Conservation (phyloP, 2,888 invertebrate genomes). For the Calameuta filiformis region DNA sequence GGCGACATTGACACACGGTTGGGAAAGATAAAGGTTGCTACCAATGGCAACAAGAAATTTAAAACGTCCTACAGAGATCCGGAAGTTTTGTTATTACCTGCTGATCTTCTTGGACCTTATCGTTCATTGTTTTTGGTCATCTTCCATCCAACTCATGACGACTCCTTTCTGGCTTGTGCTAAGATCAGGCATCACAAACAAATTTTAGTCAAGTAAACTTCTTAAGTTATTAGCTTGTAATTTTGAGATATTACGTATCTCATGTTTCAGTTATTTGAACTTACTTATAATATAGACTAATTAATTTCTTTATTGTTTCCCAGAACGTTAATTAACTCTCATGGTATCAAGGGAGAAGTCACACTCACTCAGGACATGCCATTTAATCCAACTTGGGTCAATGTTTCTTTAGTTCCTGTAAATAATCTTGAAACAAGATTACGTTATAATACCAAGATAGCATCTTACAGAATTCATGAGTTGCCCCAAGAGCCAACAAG, state of each 20-base stretch:
- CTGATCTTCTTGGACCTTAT: slow-evolving; percentile 80
- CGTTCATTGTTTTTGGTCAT: slow-evolving; percentile 84
- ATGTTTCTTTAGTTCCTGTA: slow-evolving; percentile 76
- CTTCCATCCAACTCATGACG: slow-evolving; percentile 80
- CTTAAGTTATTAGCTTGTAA: not conserved
- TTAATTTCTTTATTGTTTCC: slow-evolving; percentile 32
- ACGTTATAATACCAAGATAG: slow-evolving; percentile 79
- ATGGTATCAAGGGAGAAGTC: slow-evolving; percentile 84
- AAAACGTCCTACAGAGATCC: slow-evolving; percentile 78
- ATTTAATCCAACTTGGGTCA: slow-evolving; percentile 85
- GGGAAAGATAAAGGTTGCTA: slow-evolving; percentile 80
- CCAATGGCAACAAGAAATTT: slow-evolving; percentile 70
- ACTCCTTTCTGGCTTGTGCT: slow-evolving; percentile 85
- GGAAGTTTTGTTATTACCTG: slow-evolving; percentile 76
- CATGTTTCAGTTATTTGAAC: not conserved
- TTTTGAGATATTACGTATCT: not conserved
- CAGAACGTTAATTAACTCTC: slow-evolving; percentile 79
- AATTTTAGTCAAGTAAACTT: slow-evolving; percentile 76
- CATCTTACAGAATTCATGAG: slow-evolving; percentile 78
- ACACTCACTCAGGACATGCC: slow-evolving; percentile 83
- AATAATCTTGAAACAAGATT: slow-evolving; percentile 77
- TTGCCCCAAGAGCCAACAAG: slow-evolving; percentile 74
- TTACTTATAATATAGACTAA: slow-evolving; percentile 5
- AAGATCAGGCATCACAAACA: slow-evolving; percentile 78
- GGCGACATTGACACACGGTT: slow-evolving; percentile 84